Percentiles rank a stretch among this genome's conserved stretches.
Conservation (phyloP, 2,888 invertebrate species). For the Acanthoscelides obtectus region DNA sequence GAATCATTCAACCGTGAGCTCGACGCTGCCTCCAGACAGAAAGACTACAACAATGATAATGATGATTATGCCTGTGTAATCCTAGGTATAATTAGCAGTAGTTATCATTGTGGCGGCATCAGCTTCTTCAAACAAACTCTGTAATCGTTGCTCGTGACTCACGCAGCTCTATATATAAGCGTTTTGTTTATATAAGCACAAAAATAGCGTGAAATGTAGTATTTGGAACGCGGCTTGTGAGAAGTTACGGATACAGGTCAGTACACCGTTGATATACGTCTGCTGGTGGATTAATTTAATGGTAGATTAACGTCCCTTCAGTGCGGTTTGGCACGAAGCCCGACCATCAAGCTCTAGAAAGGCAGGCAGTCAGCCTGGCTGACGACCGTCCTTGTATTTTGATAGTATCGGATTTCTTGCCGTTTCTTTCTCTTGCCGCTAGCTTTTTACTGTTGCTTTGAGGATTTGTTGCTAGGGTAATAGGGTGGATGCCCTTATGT, state of each 20-base stretch:
- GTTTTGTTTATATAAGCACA: not conserved
- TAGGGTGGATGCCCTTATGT: too few species aligned
- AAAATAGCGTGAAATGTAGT: not conserved
- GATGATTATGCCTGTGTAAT: too few species aligned
- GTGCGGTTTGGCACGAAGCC: not conserved
- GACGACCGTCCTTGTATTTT: not conserved
- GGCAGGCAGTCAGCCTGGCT: too few species aligned
- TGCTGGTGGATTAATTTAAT: not conserved
- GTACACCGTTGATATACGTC: not conserved
- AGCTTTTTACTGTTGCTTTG: not conserved
- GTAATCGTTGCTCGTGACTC: not conserved
- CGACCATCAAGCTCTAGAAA: too few species aligned
- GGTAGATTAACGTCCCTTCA: not conserved
- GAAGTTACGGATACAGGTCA: not conserved
- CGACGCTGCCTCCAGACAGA: too few species aligned
- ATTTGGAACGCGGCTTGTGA: not conserved
- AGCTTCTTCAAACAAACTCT: not conserved
- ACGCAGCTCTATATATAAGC: not conserved
- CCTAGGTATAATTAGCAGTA: not conserved
- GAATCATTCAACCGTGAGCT: too few species aligned
- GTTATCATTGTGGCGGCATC: not conserved
- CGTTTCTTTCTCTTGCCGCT: not conserved
- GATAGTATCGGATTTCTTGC: not conserved
- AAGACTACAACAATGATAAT: too few species aligned
- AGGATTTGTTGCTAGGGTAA: not conserved